Conservation (phyloP, 2,888 invertebrate species). For the Teleiodes luculella region DNA sequence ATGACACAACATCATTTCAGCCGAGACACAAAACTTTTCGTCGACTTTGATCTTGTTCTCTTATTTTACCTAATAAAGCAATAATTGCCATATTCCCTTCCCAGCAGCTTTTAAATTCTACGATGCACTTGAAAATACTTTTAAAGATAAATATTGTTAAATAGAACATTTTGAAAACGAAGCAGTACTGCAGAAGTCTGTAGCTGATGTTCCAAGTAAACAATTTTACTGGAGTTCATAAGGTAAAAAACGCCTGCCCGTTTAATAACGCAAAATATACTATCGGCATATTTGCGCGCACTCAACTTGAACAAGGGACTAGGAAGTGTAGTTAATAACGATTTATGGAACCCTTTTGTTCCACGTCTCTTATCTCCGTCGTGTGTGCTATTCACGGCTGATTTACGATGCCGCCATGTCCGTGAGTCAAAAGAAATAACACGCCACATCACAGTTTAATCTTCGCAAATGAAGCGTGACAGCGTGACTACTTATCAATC, state of each 20-base stretch:
- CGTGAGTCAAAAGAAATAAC: constrained; percentile 43
- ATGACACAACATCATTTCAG: too few relatives aligned
- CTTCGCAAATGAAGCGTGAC: constrained; percentile 23
- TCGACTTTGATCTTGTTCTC: too few relatives aligned
- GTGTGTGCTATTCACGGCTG: constrained; percentile 68
- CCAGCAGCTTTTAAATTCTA: too few relatives aligned
- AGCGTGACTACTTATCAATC: constrained; percentile 6
- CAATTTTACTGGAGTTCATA: too few relatives aligned
- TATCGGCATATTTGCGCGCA: constrained; percentile 24
- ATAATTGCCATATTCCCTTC: too few relatives aligned
- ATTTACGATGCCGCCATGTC: constrained; percentile 62
- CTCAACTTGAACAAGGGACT: constrained; percentile 57
- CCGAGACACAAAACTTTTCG: too few relatives aligned
- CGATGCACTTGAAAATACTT: too few relatives aligned
- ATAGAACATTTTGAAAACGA: too few relatives aligned
- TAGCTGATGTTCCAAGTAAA: too few relatives aligned
- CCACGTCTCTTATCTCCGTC: constrained; percentile 64
- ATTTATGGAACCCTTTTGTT: constrained; percentile 76
- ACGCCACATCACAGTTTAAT: constrained; percentile 37
- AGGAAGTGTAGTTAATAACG: constrained; percentile 67
- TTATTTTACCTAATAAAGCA: too few relatives aligned
- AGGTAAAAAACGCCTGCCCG: constrained; percentile 1
- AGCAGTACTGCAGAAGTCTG: too few relatives aligned
- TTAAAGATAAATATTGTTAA: too few relatives aligned
- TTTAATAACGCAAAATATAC: constrained; percentile 15